Evolutionary conservation across 2,113 vertebrate genomes (phyloP).

Genomic region (Plecturocebus donacophilus): DNA sequence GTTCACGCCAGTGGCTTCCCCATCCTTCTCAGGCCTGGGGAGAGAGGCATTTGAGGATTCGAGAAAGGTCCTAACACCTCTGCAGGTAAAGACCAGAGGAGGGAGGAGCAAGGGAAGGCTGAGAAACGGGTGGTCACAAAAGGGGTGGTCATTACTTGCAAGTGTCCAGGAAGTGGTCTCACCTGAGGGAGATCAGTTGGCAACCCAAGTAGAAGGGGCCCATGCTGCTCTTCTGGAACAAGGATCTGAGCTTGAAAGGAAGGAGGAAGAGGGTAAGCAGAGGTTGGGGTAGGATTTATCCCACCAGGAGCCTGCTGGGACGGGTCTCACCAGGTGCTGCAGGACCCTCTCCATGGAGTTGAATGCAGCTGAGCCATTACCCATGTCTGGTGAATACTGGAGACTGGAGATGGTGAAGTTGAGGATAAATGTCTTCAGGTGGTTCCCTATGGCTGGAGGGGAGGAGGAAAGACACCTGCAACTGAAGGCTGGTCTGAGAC

Average conservation of each 20-base stretch:
- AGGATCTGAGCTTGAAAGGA: slow-evolving; percentile 71
- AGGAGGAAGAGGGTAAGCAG: background rate
- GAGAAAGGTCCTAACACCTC: background rate
- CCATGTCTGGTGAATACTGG: slow-evolving; percentile 71
- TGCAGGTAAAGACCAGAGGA: too few species aligned
- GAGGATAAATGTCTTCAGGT: slow-evolving; percentile 63
- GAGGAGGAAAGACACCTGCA: accelerated
- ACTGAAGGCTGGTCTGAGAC: background rate
- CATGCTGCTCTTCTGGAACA: slow-evolving; percentile 77
- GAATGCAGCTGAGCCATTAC: slow-evolving; percentile 63
- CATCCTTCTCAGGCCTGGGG: slow-evolving; percentile 68
- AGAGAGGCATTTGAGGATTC: background rate
- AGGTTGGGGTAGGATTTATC: background rate
- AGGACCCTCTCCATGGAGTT: slow-evolving; percentile 65
- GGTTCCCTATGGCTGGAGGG: background rate
- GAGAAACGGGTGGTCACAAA: background rate
- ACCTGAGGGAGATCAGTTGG: slow-evolving; percentile 74
- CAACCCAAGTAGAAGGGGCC: slow-evolving; percentile 73
- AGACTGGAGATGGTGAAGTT: slow-evolving; percentile 83
- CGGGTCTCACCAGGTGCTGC: slow-evolving; percentile 74
- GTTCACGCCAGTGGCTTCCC: slow-evolving; percentile 68
- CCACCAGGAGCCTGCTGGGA: background rate
- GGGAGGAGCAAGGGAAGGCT: background rate
- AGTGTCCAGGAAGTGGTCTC: background rate
- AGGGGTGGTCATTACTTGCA: background rate